A percentile compares a stretch with the other conserved stretches of the same genome.
These are phyloP conservation scores for Lamproptera curius DNA, from an alignment of 2,888 invertebrate species.

Conservation along the genomic window DNA sequence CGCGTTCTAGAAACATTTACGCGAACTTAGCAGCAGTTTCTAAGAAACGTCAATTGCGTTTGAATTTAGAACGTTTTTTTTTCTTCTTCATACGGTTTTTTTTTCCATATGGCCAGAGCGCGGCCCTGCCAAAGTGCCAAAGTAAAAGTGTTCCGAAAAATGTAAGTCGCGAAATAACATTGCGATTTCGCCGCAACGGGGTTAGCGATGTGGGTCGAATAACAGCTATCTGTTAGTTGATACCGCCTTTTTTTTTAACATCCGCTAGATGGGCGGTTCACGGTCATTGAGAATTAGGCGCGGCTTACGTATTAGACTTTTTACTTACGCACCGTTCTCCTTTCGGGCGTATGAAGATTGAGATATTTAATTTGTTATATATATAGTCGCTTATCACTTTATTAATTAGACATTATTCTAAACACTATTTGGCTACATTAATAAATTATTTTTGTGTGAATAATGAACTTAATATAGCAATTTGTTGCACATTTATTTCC, in stretches of 20 bases:
- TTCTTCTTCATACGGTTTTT: slow-evolving; percentile 2
- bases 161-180: slow-evolving; percentile 75
- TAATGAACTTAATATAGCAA: too few relatives aligned
- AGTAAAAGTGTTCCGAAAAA: slow-evolving; percentile 78
- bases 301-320: slow-evolving; percentile 26
- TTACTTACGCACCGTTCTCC: background rate
- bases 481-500: too few relatives aligned
- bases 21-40: slow-evolving; percentile 1
- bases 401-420: too few relatives aligned
- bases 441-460: too few relatives aligned
- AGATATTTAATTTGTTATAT: too few relatives aligned
- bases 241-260: slow-evolving; percentile 44
- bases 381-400: too few relatives aligned
- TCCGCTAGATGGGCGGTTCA: slow-evolving; percentile 52
- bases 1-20: background rate
- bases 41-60: slow-evolving; percentile 10
- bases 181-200: slow-evolving; percentile 75
- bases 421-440: too few relatives aligned
- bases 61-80: slow-evolving; percentile 11
- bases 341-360: too few relatives aligned
- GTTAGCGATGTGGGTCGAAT: slow-evolving; percentile 70
- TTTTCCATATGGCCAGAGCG: slow-evolving; percentile 1
- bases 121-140: slow-evolving; percentile 42
- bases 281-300: slow-evolving; percentile 44
- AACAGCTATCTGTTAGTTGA: slow-evolving; percentile 65